Evolutionary conservation across 1,140 invertebrate species (phyloP).

Genomic region (Megalopta genalis): DNA sequence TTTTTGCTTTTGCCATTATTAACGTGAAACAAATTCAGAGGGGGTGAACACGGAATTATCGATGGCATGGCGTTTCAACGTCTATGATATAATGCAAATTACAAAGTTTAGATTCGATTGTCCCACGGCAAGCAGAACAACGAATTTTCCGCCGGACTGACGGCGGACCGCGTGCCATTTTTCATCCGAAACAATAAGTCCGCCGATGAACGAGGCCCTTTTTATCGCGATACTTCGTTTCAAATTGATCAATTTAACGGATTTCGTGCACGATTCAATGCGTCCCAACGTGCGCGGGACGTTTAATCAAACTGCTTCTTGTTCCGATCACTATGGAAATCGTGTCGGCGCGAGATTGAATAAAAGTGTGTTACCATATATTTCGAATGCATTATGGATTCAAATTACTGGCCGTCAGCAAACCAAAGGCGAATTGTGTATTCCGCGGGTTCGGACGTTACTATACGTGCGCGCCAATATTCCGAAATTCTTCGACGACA

Average conservation of each 20-base stretch:
- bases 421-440: slow-evolving; percentile 4
- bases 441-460: not conserved
- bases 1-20: not conserved
- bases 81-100: slow-evolving; percentile 2
- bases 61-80: not conserved
- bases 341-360: not conserved
- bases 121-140: not conserved
- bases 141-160: not conserved
- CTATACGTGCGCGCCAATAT: not conserved
- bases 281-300: not conserved
- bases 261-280: not conserved
- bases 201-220: too few relatives aligned
- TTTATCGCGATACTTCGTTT: too few relatives aligned
- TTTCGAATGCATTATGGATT: not conserved
- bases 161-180: not conserved
- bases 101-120: not conserved
- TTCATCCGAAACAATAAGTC: not conserved
- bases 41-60: too few relatives aligned
- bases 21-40: too few relatives aligned
- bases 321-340: not conserved
- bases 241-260: slow-evolving; percentile 6
- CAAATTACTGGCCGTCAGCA: not conserved
- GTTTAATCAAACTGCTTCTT: slow-evolving; percentile 20
- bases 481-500: not conserved
- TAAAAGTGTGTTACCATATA: not conserved